Base-by-base conservation (phyloP, 2,113 vertebrate species). In the Anolis carolinensis region DNA sequence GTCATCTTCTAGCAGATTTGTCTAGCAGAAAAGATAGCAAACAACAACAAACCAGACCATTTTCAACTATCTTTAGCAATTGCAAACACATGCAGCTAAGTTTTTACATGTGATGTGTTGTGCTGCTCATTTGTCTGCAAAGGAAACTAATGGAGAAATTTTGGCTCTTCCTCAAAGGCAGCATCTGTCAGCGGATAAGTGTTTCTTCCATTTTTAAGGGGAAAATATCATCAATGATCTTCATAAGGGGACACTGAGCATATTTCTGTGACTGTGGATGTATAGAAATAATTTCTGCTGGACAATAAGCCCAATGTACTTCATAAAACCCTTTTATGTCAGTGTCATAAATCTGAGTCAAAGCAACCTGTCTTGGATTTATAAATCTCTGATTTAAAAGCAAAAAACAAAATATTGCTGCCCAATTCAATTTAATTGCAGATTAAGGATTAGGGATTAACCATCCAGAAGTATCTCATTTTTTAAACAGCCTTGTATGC, bases 111-210 rank as follows among this genome's bases (percentile, higher is more conserved):
- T 84, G 81, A 73, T 65, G 30, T 36, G 55, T 79, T 79, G 39
- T 55, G 55, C 72, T 79, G 39, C 36, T 84, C 44, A 67, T 39
- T 75, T 86, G 71, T 39, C 79, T 75, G 23, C 59, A 86, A 8
- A 9, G 25, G 52, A 16, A 86, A 81, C 8, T 62, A 52, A 83
- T 50, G 27, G 76, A 39, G 63, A 67, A 83, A 87, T 39, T 30
- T 55, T 83, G 86, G 81, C 75, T 83, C 5, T 67, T 79, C 14
- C 27, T 30, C 74, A 83, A 73, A 70, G 78, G 74, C 32, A 82
- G 86, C 79, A 87, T 77, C 86, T 83, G 74, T 83, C 81, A 79
- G 34, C 62, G 83, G 50, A 13, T 48, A 79, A 48, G 39, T 50
- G 30, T 63, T 34, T 44, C 25, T 65, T 39, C 67, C 27, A 48